Evolutionary conservation across 2,797 vertebrate species (phyloP).

Genomic region (Arctocebus calabarensis): DNA sequence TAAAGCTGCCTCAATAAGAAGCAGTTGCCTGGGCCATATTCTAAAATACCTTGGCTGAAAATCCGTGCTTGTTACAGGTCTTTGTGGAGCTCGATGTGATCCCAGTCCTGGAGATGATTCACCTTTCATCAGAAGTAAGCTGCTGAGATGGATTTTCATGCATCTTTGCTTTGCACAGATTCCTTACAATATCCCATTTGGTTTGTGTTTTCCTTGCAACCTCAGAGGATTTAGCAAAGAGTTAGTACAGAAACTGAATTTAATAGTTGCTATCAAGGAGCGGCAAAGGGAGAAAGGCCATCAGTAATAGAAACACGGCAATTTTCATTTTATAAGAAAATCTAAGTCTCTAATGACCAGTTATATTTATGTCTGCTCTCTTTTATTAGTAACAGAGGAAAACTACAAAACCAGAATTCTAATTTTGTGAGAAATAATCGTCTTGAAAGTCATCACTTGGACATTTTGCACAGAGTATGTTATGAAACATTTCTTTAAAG

Average conservation of each 20-base stretch:
- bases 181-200: neutral
- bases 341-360: neutral
- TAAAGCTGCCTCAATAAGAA: neutral
- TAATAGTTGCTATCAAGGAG: neutral
- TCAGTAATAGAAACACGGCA: slow-evolving; percentile 36
- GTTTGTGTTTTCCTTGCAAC: slow-evolving; percentile 24
- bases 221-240: slow-evolving; percentile 37
- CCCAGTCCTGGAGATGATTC: neutral
- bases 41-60: neutral
- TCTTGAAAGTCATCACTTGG: slow-evolving; percentile 19
- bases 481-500: slow-evolving; percentile 46
- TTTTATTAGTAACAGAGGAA: slow-evolving; percentile 42
- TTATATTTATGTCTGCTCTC: slow-evolving; percentile 8
- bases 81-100: neutral
- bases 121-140: neutral
- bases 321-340: slow-evolving; percentile 62
- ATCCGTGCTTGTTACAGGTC: neutral
- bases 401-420: slow-evolving; percentile 6
- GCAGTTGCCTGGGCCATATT: neutral
- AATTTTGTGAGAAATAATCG: slow-evolving; percentile 30
- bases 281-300: neutral
- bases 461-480: neutral
- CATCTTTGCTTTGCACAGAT: neutral
- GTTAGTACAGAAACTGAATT: slow-evolving; percentile 28
- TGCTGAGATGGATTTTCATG: neutral